Conservation (phyloP, 2,888 invertebrate species). For the Amphipoea lucens region DNA sequence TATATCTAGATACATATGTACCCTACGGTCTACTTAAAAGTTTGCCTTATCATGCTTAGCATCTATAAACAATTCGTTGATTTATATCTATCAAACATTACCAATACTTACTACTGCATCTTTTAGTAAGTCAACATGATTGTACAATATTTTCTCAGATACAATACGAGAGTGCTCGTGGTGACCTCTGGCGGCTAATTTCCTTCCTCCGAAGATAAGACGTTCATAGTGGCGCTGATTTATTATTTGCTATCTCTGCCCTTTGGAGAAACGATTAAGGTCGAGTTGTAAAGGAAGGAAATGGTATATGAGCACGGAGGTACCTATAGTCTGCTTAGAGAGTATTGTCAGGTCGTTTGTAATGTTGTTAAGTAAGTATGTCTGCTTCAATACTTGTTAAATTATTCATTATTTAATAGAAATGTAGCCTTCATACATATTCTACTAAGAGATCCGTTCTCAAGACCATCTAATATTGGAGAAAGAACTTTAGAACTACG, state of each 20-base stretch:
- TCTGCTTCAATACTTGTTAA: background rate
- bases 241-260: constrained; percentile 61
- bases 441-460: background rate
- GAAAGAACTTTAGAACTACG: background rate
- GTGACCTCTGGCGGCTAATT: constrained; percentile 58
- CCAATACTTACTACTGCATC: background rate
- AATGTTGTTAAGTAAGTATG: background rate
- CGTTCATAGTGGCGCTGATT: constrained; percentile 39
- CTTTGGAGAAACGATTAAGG: constrained; percentile 57
- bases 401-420: background rate
- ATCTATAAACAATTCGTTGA: background rate
- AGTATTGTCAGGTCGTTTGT: constrained; percentile 10
- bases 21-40: background rate
- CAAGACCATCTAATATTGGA: background rate
- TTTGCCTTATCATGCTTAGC: background rate
- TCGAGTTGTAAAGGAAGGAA: constrained; percentile 53
- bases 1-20: background rate
- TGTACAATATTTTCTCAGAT: constrained; percentile 16
- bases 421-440: background rate
- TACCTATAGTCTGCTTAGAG: constrained; percentile 5
- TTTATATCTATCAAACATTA: background rate
- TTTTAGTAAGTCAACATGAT: background rate
- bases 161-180: constrained; percentile 21
- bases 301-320: constrained; percentile 9
- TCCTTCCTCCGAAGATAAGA: constrained; percentile 62